phyloP scores from a whole-genome alignment of 2,888 invertebrate genomes.

The Tipula vernalis region DNA sequence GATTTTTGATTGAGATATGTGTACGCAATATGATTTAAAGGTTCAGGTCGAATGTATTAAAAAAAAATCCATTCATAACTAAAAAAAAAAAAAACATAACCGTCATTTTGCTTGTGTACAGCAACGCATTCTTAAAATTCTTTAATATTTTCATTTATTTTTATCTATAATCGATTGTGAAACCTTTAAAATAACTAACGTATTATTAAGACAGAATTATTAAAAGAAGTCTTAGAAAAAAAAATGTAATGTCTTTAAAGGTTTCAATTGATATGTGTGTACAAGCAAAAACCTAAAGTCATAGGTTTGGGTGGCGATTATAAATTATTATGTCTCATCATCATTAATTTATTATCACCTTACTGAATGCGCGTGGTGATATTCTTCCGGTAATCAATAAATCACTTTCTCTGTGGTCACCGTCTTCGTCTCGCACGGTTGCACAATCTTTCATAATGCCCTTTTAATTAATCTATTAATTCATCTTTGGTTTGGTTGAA shows the following conservation, averaged over 20 bases:
- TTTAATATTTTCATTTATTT: neutral
- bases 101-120: neutral
- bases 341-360: neutral
- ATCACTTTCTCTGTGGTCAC: neutral
- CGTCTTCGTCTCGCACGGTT: neutral
- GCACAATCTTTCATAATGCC: neutral
- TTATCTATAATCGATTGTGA: neutral
- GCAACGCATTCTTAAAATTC: neutral
- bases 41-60: neutral
- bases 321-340: neutral
- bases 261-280: neutral
- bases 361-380: neutral
- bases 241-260: neutral
- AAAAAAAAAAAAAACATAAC: neutral
- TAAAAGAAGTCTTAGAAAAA: neutral
- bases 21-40: neutral
- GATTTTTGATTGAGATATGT: neutral
- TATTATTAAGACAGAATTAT: neutral
- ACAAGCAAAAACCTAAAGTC: neutral
- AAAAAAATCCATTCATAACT: neutral
- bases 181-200: neutral
- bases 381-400: neutral
- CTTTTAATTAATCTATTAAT: neutral
- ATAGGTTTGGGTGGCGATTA: neutral
- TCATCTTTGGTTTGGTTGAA: neutral